Percentiles rank a stretch among this genome's conserved stretches.
phyloP scores from a whole-genome alignment of 1,140 invertebrate genomes.

The Palaemon carinicauda region DNA sequence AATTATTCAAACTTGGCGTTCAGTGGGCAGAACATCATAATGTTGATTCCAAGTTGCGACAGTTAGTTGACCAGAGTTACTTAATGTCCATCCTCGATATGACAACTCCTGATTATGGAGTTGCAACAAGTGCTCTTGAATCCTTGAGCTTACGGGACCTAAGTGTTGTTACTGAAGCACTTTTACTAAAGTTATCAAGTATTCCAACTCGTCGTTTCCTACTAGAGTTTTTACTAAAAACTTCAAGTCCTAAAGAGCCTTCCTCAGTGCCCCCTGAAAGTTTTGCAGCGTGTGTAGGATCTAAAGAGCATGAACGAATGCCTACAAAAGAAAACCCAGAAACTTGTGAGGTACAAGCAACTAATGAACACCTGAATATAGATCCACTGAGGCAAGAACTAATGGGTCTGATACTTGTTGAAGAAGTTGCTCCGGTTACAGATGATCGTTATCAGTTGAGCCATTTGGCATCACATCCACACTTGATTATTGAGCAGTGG shows the following conservation, averaged over 20 bases:
- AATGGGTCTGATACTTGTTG: conserved; percentile 41
- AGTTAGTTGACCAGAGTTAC: conserved; percentile 41
- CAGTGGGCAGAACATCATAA: conserved; percentile 36
- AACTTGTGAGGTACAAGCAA: neutral
- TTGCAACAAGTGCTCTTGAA: conserved; percentile 19
- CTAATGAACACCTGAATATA: neutral
- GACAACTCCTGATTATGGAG: conserved; percentile 26
- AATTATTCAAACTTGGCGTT: conserved; percentile 28
- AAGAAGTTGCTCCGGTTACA: conserved; percentile 26
- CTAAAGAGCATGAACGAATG: neutral
- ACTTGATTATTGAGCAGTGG: conserved; percentile 49
- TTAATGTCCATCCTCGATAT: conserved; percentile 37
- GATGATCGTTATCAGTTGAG: conserved; percentile 37
- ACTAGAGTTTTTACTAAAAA: conserved; percentile 30
- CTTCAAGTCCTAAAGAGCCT: neutral
- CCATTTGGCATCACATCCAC: conserved; percentile 27
- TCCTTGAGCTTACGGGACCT: neutral
- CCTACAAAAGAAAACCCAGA: neutral
- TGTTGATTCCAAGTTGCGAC: neutral
- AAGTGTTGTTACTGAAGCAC: neutral
- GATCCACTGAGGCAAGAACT: conserved; percentile 16
- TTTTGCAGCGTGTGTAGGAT: neutral
- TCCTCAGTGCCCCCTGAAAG: neutral
- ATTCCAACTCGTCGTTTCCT: conserved; percentile 31
- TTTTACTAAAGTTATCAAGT: conserved; percentile 26